phyloP scores from a whole-genome alignment of 2,797 vertebrate genomes.

The Mormyrops attenuatus region DNA sequence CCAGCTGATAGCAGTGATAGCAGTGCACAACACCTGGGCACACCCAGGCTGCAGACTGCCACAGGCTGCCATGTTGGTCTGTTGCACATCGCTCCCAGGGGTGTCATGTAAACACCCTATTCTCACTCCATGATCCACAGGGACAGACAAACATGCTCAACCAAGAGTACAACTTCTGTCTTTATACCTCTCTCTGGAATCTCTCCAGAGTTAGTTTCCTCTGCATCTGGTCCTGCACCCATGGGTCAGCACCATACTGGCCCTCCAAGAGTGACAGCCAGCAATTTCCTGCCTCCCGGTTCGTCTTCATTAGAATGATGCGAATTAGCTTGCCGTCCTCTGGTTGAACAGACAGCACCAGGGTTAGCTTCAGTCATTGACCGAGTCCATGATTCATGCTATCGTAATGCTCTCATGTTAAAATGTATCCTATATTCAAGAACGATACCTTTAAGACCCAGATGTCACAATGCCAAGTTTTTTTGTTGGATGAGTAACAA shows the following conservation, averaged over 20 bases:
- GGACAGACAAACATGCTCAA: neutral
- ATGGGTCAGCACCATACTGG: constrained; percentile 83
- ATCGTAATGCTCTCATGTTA: neutral
- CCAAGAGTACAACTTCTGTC: neutral
- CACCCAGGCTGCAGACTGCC: neutral
- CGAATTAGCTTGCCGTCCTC: constrained; percentile 90
- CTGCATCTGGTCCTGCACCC: constrained; percentile 98
- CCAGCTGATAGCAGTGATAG: too few species aligned
- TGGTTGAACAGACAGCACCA: constrained; percentile 38
- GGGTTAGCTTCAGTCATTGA: neutral
- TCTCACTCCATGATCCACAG: neutral
- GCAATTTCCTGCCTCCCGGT: constrained; percentile 89
- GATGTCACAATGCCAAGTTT: neutral
- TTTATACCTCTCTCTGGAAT: constrained; percentile 88
- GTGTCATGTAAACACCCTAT: neutral
- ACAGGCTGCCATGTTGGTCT: neutral
- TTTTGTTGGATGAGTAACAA: neutral
- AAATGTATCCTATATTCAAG: neutral
- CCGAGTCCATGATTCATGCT: neutral
- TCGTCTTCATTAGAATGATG: constrained; percentile 89
- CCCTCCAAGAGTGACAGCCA: constrained; percentile 92
- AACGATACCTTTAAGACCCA: neutral
- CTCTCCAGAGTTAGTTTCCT: constrained; percentile 91
- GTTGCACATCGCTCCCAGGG: neutral
- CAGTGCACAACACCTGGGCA: neutral